Evolutionary conservation across 2,888 invertebrate species (phyloP).

Genomic region (Cylloceria caligata): DNA sequence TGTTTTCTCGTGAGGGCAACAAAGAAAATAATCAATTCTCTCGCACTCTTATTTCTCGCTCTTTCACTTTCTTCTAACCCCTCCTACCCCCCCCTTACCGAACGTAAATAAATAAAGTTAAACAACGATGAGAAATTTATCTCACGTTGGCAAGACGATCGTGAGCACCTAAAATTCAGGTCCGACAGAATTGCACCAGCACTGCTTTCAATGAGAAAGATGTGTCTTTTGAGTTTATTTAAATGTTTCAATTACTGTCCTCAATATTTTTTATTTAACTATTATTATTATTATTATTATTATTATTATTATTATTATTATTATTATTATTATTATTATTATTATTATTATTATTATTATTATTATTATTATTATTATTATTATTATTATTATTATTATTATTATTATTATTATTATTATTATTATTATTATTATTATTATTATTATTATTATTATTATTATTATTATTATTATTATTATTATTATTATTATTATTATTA

Average conservation of each 20-base stretch:
- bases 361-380: too few relatives aligned
- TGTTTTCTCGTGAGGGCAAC: constrained; percentile 5
- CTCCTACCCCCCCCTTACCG: neutral
- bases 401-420: too few relatives aligned
- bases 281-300: constrained; percentile 9
- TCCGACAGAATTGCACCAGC: neutral
- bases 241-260: neutral
- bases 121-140: constrained; percentile 42
- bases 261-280: constrained; percentile 24
- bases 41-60: neutral
- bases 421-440: too few relatives aligned
- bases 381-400: too few relatives aligned
- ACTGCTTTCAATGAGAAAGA: too few relatives aligned
- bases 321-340: too few relatives aligned
- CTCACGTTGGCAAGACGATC: constrained; percentile 20
- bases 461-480: too few relatives aligned
- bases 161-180: neutral
- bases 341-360: too few relatives aligned
- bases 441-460: too few relatives aligned
- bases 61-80: neutral
- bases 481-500: too few relatives aligned
- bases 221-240: neutral
- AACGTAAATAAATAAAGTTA: neutral
- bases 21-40: constrained; percentile 27
- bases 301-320: too few relatives aligned